Conservation (phyloP, 2,113 vertebrate species). For the Neoarius graeffei region DNA sequence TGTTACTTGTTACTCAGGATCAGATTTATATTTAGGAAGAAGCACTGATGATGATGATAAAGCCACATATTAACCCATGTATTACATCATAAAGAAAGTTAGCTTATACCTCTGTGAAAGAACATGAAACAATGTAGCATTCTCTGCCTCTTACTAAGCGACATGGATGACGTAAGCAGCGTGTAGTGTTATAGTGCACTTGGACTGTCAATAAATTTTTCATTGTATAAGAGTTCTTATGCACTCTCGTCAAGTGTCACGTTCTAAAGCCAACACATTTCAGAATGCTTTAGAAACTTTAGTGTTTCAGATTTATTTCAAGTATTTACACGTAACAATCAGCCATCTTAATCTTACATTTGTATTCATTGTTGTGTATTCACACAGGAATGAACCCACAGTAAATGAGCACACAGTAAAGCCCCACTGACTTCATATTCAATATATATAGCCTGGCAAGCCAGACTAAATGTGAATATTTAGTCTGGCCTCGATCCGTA, state of each 20-base stretch:
- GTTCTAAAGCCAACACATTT: background rate
- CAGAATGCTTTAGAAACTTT: background rate
- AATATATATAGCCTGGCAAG: too few species aligned
- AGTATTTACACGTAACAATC: background rate
- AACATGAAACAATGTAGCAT: background rate
- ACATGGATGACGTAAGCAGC: background rate
- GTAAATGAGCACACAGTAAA: background rate
- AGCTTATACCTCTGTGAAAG: background rate
- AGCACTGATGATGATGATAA: background rate
- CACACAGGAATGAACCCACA: background rate
- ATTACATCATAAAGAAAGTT: background rate
- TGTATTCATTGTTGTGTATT: background rate
- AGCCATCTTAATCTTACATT: background rate
- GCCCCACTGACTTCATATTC: background rate
- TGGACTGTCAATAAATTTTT: background rate
- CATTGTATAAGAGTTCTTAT: background rate
- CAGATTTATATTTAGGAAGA: background rate
- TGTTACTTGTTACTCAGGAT: background rate
- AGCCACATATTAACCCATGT: background rate
- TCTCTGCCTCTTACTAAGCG: background rate
- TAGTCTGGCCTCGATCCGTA: too few species aligned
- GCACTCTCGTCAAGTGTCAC: background rate
- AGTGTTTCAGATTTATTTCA: background rate
- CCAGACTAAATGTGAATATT: too few species aligned
- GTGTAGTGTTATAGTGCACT: background rate